phyloP scores from a whole-genome alignment of 2,113 vertebrate species.

The Sinocyclocheilus rhinocerous region DNA sequence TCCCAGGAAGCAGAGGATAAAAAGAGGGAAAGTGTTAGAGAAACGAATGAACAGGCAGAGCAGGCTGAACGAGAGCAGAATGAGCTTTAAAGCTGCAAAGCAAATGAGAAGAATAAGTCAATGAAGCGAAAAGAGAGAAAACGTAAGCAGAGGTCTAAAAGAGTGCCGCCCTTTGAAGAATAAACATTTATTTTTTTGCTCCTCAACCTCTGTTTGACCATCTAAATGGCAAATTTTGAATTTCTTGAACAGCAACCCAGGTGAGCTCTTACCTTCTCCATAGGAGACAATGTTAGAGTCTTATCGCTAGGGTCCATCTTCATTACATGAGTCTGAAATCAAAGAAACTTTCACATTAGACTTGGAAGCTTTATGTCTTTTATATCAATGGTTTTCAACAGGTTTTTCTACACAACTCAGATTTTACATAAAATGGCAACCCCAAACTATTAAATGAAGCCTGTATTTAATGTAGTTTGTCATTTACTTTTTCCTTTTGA shows the following conservation, averaged over 20 bases:
- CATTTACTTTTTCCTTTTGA: not conserved
- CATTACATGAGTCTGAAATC: conserved; percentile 74
- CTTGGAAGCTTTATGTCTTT: not conserved
- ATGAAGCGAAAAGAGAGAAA: conserved; percentile 15
- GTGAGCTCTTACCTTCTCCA: conserved; percentile 71
- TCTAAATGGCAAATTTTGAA: not conserved
- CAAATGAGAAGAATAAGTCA: conserved; percentile 43
- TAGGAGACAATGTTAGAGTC: conserved; percentile 68
- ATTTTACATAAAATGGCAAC: not conserved
- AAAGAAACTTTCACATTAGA: not conserved
- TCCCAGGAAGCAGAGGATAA: conserved; percentile 66
- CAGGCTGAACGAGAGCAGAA: conserved; percentile 51
- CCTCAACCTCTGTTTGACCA: not conserved
- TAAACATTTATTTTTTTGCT: no score
- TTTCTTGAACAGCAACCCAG: not conserved
- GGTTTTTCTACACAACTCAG: not conserved
- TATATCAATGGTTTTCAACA: not conserved
- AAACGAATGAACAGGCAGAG: conserved; percentile 52
- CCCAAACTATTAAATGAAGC: not conserved
- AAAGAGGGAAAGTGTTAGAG: conserved; percentile 67
- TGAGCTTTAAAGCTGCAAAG: conserved; percentile 47
- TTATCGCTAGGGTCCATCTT: conserved; percentile 70
- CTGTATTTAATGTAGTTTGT: not conserved
- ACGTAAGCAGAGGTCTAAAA: not conserved
- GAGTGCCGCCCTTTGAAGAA: not conserved